phyloP scores from a whole-genome alignment of 1,140 invertebrate species.

The Drosophila sp. region DNA sequence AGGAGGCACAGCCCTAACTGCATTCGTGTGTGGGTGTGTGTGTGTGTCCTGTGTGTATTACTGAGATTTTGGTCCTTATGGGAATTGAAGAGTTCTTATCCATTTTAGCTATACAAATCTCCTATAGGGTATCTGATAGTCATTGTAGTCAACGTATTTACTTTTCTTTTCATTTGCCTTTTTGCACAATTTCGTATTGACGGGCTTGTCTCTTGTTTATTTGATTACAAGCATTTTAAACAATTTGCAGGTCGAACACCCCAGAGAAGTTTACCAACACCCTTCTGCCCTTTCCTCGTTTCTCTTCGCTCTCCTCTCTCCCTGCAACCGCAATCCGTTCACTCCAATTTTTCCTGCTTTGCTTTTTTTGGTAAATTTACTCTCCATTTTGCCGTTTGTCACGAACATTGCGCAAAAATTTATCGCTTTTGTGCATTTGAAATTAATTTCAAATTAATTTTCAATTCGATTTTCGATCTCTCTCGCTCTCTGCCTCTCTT shows the following conservation, averaged over 20 bases:
- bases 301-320: background rate
- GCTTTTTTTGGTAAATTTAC: conserved; percentile 5
- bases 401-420: conserved; percentile 66
- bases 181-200: conserved; percentile 41
- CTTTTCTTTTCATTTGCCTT: conserved; percentile 4
- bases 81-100: background rate
- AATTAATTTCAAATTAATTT: conserved; percentile 80
- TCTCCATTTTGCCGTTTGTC: conserved; percentile 34
- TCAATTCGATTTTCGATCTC: conserved; percentile 64
- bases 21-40: conserved; percentile 10
- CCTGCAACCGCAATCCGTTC: background rate
- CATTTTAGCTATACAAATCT: background rate
- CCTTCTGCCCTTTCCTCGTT: background rate
- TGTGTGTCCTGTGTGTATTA: background rate
- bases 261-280: background rate
- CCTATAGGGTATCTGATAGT: background rate
- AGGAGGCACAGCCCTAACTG: conserved; percentile 16
- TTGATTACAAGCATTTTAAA: conserved; percentile 55
- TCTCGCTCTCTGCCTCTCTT: conserved; percentile 1
- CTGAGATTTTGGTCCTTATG: conserved; percentile 4
- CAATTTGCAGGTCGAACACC: conserved; percentile 45
- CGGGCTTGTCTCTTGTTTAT: conserved; percentile 47
- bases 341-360: background rate
- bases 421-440: conserved; percentile 72
- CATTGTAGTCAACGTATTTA: background rate